Evolutionary conservation across 1,140 invertebrate genomes (phyloP).

Genomic region (Xylocopa sonorina): DNA sequence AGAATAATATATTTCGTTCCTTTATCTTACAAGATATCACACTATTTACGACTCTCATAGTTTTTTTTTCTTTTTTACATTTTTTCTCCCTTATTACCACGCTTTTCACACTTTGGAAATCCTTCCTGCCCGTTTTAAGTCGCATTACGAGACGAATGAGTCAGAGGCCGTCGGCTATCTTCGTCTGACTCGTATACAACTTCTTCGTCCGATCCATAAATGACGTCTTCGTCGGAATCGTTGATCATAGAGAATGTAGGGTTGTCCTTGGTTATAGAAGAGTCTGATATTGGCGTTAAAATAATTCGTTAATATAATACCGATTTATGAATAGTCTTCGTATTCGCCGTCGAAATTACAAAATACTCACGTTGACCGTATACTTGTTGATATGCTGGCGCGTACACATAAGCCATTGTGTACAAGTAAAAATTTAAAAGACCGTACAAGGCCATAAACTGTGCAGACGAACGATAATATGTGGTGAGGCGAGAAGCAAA

Average conservation of each 20-base stretch:
- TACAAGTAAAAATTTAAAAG: constrained; percentile 97
- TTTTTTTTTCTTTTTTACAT: constrained; percentile 8
- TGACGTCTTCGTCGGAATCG: constrained; percentile 97
- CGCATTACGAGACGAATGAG: constrained; percentile 86
- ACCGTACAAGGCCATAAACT: constrained; percentile 98
- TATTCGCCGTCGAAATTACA: background rate
- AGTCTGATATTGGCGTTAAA: constrained; percentile 85
- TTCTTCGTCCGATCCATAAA: constrained; percentile 97
- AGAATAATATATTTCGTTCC: background rate
- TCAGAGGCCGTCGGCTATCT: constrained; percentile 90
- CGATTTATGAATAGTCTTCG: background rate
- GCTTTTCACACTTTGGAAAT: background rate
- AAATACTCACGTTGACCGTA: constrained; percentile 86
- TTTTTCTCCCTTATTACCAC: background rate
- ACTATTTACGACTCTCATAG: background rate
- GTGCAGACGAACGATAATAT: constrained; percentile 94
- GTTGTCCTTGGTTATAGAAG: constrained; percentile 96
- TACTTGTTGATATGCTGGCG: constrained; percentile 90
- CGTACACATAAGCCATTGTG: constrained; percentile 97
- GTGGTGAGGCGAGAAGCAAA: constrained; percentile 94
- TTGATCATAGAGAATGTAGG: constrained; percentile 99
- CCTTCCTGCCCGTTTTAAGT: constrained; percentile 57
- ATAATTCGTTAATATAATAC: constrained; percentile 17
- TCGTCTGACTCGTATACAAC: constrained; percentile 97
- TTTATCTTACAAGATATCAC: constrained; percentile 19